Base-by-base conservation (phyloP, 2,797 vertebrate genomes). In the Platalea minor region DNA sequence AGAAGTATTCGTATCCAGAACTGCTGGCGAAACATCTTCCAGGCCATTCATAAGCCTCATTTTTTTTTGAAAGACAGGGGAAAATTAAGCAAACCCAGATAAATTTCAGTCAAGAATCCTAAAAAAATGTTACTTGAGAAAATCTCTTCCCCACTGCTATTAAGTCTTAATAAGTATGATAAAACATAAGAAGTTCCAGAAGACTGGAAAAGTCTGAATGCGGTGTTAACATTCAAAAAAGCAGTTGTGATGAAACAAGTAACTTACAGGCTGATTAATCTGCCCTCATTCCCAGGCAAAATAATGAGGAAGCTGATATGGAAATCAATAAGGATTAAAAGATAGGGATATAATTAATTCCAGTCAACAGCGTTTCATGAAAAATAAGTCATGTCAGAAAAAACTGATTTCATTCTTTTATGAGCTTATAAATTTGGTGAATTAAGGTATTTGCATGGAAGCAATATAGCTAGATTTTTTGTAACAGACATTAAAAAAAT, bases 311-410 rank as follows among this genome's bases (percentile, higher is more conserved):
- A 83, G 33, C 23, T 78, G 78, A 85, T 88, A 78, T 8, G 57
- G 85, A 70, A 91, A 85, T 85, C 87, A 93, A 39, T 83, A 61
- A 78, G 89, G 69, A 93, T 96, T 95, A 91, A 83, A 85, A 93
- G 72, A 93, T 74, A 92, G 39, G 53, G 85, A 74, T 69, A 70
- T 64, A 78, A 86, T 94, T 91, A 92, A 94, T 89, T 85, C 67
- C 60, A 85, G 69, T 37, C 91, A 94, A 79, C 48, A 74, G 20
- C 7, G 1, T 63, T 70, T 88, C 68, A 35, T 28, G 51, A 73
- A 75, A 92, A 91, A 53, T 25, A 70, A 92, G 14, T 57, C 3
- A 7, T 64, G 91, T 93, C 87, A 89, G 81, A 83, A 33, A 95
- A 74, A 94, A 70, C 82, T 80, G 68, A 92, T 95, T 88, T 76